Conservation (phyloP, 37 sponge, comb jelly and placozoan genomes). For the Oscarella lobularis region DNA sequence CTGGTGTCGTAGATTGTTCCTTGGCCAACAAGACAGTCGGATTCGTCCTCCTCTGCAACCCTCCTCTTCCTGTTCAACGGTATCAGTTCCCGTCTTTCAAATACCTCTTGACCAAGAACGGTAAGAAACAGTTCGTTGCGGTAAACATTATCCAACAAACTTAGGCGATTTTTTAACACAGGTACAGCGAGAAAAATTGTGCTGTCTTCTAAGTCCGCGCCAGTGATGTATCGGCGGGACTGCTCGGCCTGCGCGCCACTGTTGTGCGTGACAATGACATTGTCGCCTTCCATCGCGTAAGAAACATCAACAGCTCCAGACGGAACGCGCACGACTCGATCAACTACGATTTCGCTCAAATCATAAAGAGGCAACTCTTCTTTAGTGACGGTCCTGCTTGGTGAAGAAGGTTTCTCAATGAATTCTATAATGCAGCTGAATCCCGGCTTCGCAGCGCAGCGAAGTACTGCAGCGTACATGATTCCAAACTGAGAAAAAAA, state of each 20-base stretch:
- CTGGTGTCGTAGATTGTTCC: neutral
- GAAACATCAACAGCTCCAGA: neutral
- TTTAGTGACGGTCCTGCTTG: too few species aligned
- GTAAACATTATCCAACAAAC: neutral
- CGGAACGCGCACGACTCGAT: neutral
- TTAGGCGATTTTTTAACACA: neutral
- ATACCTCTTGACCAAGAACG: neutral
- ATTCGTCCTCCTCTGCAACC: neutral
- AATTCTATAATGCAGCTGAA: neutral
- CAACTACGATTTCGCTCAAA: neutral
- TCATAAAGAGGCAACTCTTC: too few species aligned
- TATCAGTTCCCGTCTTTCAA: neutral
- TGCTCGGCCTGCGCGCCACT: slow-evolving; percentile 1
- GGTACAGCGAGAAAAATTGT: neutral
- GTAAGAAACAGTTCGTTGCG: neutral
- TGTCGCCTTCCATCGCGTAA: neutral
- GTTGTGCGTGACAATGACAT: neutral
- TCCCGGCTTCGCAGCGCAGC: neutral
- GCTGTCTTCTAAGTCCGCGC: slow-evolving; percentile 2
- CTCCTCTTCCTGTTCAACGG: neutral
- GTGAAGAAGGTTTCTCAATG: neutral
- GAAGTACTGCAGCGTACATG: neutral
- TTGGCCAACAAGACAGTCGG: neutral
- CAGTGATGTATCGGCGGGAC: neutral
- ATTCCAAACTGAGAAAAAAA: neutral